Base-by-base conservation (phyloP, 2,113 vertebrate species). In the Oreochromis tanganicae region DNA sequence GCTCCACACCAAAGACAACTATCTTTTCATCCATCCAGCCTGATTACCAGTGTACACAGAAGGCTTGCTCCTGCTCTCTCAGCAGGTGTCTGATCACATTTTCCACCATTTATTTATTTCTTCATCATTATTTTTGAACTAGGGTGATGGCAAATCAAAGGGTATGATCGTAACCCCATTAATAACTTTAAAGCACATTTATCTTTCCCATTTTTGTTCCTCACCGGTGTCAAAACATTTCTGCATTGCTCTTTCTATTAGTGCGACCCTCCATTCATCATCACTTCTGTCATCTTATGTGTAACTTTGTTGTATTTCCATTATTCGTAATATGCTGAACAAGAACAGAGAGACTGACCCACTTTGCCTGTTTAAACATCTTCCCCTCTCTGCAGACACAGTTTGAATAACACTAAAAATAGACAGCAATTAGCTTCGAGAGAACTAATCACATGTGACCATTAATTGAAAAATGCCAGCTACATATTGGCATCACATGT, bases 201-300 rank as follows among this genome's bases (percentile, higher is more conserved):
- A 75, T 29, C 17, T 46, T 24, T 88, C 79, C n/a, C 3, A 56
- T 52, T 16, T 94, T 93, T 93, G 93, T 93, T 91, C 57, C 92
- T 91, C 92, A 34, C 82, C 85, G 21, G 80, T 91, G 92, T 89
- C 93, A 90, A 3, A 68, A 91, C 92, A 88, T 91, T 86, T 87
- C 83, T 71, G 29, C 68, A 81, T 91, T 55, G 55, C 87, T 91
- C 82, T 59, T 59, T 59, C 27, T 91, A 87, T 93, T 73, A 88
- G 87, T 34, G n/a, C 80, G 75, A 85, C 85, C 80, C 34, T 21
- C 85, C 94, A 94, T 95, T 94, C 88, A 91, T 96, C 95, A 92
- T 94, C 41, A 94, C 94, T 93, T 85, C 93, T 92, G 89, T 93
- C 93, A 86, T 93, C 86, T 93, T 85, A 87, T 75, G 82, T 91